Evolutionary conservation across 2,113 vertebrate species (phyloP).

Genomic region (Clarias batrachus): DNA sequence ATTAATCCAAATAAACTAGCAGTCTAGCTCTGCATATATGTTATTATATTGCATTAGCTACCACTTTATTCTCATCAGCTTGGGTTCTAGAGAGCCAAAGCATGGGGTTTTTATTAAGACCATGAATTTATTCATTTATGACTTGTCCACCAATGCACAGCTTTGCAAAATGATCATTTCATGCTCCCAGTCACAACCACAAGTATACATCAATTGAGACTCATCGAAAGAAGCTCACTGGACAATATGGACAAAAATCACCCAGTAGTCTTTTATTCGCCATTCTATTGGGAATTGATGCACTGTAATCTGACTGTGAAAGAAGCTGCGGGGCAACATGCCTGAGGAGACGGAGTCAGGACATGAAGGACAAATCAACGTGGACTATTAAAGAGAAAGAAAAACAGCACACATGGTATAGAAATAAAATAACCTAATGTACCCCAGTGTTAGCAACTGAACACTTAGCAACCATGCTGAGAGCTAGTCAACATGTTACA

Average conservation of each 20-base stretch:
- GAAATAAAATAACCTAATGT: slow-evolving; percentile 1
- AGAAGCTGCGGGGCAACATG: background rate
- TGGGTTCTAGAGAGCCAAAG: background rate
- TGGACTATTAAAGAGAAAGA: background rate
- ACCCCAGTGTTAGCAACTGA: background rate
- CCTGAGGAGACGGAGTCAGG: background rate
- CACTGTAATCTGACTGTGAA: background rate
- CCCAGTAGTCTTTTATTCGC: background rate
- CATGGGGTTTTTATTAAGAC: background rate
- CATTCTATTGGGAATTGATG: background rate
- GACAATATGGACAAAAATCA: background rate
- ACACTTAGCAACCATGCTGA: slow-evolving; percentile 18
- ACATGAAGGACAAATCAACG: slow-evolving; percentile 22
- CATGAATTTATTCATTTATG: background rate
- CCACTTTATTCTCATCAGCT: background rate
- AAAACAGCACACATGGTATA: background rate
- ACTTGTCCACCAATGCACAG: background rate
- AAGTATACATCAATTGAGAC: background rate
- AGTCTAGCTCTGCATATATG: background rate
- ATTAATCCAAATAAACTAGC: background rate
- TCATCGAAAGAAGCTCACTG: background rate
- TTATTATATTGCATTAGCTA: slow-evolving; percentile 4
- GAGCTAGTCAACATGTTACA: slow-evolving; percentile 14
- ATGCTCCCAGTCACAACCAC: background rate
- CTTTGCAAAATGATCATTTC: background rate